phyloP scores from a whole-genome alignment of 2,888 invertebrate species.

The Serrognathus titanus region DNA sequence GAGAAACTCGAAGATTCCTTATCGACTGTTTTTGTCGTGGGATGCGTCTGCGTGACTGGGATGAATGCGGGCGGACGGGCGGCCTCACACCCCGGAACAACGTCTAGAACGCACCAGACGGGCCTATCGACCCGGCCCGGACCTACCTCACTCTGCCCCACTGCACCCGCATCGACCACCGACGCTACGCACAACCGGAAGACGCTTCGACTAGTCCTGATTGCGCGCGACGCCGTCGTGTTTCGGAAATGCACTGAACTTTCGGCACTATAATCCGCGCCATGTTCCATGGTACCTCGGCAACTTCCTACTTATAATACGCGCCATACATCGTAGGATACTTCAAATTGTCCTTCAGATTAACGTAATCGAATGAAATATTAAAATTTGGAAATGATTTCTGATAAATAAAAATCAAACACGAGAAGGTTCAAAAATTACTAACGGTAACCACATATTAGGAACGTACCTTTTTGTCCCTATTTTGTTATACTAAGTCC shows the following conservation, averaged over 20 bases:
- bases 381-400: too few relatives aligned
- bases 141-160: constrained; percentile 40
- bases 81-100: constrained; percentile 15
- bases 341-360: too few relatives aligned
- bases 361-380: too few relatives aligned
- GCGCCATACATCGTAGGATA: not conserved
- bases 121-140: constrained; percentile 40
- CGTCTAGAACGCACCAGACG: constrained; percentile 34
- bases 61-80: constrained; percentile 2
- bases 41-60: constrained; percentile 22
- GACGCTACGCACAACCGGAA: constrained; percentile 28
- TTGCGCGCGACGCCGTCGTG: constrained; percentile 15
- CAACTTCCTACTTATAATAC: not conserved
- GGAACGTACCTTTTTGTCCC: too few relatives aligned
- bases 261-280: not conserved
- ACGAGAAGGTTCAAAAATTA: too few relatives aligned
- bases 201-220: constrained; percentile 20
- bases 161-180: constrained; percentile 32
- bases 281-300: not conserved
- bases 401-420: too few relatives aligned
- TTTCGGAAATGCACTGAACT: constrained; percentile 14
- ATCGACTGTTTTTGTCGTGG: constrained; percentile 11
- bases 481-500: too few relatives aligned
- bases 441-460: too few relatives aligned
- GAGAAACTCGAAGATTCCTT: not conserved